Evolutionary conservation across 2,113 vertebrate species (phyloP), one percentile per base, ranked within the genome.

Genomic region (Pseudopodoces humilis): DNA sequence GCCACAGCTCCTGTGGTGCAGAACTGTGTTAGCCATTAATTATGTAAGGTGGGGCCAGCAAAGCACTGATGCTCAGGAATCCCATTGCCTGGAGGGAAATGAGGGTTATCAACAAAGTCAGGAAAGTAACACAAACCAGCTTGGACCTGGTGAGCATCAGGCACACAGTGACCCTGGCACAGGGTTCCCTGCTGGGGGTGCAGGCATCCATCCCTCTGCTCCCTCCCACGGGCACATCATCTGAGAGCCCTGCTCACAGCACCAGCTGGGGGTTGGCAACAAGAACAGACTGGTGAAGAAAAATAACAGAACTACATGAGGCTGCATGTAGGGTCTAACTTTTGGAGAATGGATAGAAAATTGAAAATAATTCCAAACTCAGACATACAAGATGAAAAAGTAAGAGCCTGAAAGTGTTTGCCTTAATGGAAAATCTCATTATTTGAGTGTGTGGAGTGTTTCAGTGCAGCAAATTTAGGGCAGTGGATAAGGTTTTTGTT

Each of bases 181-280:
- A 2, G 63, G 22, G 44, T 1, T 74, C 44, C 31, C 37, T 35
- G 5, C 5, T 30, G 55, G 3, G 43, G 13, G 16, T 3, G 19
- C 5, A 30, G 43, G 31, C 25, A 46, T 23, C 30, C 58, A 59
- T 15, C 47, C 19, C n/a, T 59, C 63, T 60, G 67, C 46, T 71
- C 60, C 41, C 63, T 43, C 44, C 6, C 3, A 49, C 3, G 3
- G 20, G 19, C 21, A 52, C 6, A 0, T 5, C 9, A 0, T 19
- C 44, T 44, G 46, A 6, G 53, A 76, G 44, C 37, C 27, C 37
- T 60, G 63, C 28, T 65, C 60, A 53, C 28, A 46, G 53, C 53
- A 82, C 55, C 67, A 7, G 0, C 0, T 3, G 0, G 6, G 18
- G 10, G 22, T 28, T 62, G 41, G 63, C 46, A 69, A 21, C 50